phyloP scores from a whole-genome alignment of 1,140 invertebrate genomes.

The Drosophila paulistorum region DNA sequence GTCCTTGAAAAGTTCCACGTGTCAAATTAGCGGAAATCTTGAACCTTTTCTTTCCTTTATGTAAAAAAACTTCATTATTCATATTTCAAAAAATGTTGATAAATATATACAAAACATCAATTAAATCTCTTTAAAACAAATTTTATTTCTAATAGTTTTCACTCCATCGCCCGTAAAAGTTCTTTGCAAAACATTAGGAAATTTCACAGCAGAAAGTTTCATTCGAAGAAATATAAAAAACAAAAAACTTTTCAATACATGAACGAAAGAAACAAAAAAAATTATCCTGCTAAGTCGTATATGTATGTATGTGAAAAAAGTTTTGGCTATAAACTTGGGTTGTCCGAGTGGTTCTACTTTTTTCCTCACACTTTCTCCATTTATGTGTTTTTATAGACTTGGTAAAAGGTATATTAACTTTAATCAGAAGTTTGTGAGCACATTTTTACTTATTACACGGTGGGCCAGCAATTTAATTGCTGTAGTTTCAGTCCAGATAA shows the following conservation, averaged over 20 bases:
- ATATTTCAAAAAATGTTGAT: neutral
- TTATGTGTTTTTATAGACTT: neutral
- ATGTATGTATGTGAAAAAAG: constrained; percentile 32
- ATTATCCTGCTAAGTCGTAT: constrained; percentile 56
- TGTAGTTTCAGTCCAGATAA: too few species aligned
- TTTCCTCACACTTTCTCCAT: constrained; percentile 9
- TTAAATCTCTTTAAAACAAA: constrained; percentile 17
- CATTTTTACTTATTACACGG: too few species aligned
- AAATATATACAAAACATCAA: neutral
- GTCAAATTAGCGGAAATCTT: constrained; percentile 15
- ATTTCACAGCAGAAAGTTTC: constrained; percentile 43
- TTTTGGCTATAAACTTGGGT: constrained; percentile 70
- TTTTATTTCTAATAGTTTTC: neutral
- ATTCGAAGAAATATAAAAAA: constrained; percentile 38
- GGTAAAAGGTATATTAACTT: neutral
- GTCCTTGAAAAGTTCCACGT: constrained; percentile 12
- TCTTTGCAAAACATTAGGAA: constrained; percentile 48
- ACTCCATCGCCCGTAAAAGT: constrained; percentile 13
- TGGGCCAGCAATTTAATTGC: too few species aligned
- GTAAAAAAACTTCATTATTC: constrained; percentile 14
- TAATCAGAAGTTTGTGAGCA: neutral
- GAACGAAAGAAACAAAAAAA: constrained; percentile 26
- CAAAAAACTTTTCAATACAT: constrained; percentile 68
- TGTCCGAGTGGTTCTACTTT: constrained; percentile 60
- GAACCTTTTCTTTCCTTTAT: constrained; percentile 6